A percentile compares a stretch with the other conserved stretches of the same genome.
phyloP scores from a whole-genome alignment of 2,113 vertebrate genomes.

The Planiliza haematocheilus region DNA sequence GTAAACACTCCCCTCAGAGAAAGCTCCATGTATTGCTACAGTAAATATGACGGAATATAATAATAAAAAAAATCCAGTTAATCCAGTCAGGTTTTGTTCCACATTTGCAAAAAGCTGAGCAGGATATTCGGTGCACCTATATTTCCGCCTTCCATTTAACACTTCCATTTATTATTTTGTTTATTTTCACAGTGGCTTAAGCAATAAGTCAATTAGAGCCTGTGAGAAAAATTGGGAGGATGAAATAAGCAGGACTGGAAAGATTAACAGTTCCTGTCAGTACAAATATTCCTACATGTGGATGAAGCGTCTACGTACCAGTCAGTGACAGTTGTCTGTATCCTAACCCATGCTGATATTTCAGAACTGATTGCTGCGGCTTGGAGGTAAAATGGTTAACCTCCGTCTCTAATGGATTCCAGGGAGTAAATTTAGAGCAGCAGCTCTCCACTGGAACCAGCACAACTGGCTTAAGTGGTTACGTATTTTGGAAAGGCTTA shows the following conservation, averaged over 20 bases:
- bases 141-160: too few relatives aligned
- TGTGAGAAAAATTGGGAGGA: constrained; percentile 23
- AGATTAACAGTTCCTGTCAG: constrained; percentile 45
- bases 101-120: background rate
- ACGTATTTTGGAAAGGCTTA: constrained; percentile 4
- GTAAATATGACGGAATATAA: constrained; percentile 48
- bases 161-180: constrained; percentile 13
- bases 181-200: constrained; percentile 15
- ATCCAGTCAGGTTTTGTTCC: constrained; percentile 39
- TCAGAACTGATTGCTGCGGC: constrained; percentile 31
- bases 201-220: constrained; percentile 31
- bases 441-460: constrained; percentile 15
- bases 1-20: background rate
- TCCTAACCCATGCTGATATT: constrained; percentile 32
- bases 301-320: constrained; percentile 4
- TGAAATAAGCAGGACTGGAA: constrained; percentile 24
- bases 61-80: constrained; percentile 31
- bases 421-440: constrained; percentile 53
- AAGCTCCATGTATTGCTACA: constrained; percentile 12
- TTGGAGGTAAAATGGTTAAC: constrained; percentile 34
- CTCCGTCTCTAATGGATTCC: constrained; percentile 38
- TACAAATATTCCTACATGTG: constrained; percentile 48
- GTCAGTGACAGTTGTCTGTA: constrained; percentile 7
- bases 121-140: background rate
- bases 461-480: constrained; percentile 1